Conservation (phyloP, 2,797 vertebrate genomes). For the Peromyscus melanophrys region DNA sequence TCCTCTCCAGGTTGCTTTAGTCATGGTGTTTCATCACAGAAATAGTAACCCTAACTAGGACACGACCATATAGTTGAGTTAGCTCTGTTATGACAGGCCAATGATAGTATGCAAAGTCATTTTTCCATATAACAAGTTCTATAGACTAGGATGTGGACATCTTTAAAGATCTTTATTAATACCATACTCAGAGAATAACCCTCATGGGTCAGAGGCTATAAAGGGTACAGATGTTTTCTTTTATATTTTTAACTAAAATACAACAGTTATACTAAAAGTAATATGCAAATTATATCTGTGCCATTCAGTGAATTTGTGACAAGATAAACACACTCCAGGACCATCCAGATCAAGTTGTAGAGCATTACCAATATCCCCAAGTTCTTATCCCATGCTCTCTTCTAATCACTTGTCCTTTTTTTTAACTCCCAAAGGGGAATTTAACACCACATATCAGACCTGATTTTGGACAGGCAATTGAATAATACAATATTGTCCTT, state of each 20-base stretch:
- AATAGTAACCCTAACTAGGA: not conserved
- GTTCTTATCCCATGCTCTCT: not conserved
- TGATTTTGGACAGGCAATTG: not conserved
- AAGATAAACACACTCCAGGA: not conserved
- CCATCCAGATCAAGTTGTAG: not conserved
- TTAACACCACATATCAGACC: not conserved
- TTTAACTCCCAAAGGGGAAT: not conserved
- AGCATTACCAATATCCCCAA: not conserved
- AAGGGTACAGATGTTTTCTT: not conserved
- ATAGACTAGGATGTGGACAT: not conserved
- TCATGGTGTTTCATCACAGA: not conserved
- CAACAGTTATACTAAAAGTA: not conserved
- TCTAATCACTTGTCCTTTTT: not conserved
- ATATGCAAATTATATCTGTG: not conserved
- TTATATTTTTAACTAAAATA: not conserved
- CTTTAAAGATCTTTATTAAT: not conserved
- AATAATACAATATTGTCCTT: not conserved
- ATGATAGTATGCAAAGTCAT: not conserved
- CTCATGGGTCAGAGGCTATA: not conserved
- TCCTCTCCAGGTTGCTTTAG: not conserved
- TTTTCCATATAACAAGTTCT: not conserved
- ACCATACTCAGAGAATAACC: not conserved
- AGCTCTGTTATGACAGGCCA: not conserved
- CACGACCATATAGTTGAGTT: not conserved
- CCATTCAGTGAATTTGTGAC: not conserved